phyloP scores from a whole-genome alignment of 2,888 invertebrate genomes.

The Acanthococcus lagerstroemiae region DNA sequence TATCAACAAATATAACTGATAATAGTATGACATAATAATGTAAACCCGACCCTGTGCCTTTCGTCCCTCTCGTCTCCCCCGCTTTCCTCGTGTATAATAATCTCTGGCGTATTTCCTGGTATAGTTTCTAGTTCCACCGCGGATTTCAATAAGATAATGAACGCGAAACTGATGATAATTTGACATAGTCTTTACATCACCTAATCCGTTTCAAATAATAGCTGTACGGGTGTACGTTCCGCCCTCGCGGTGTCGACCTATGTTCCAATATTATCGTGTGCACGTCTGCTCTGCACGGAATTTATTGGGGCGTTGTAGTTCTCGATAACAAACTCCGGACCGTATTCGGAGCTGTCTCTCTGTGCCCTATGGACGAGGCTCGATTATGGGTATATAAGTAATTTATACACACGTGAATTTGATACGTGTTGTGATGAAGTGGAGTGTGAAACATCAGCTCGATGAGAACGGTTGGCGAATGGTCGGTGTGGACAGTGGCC shows the following conservation, averaged over 20 bases:
- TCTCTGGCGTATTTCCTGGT: conserved; percentile 30
- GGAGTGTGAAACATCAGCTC: too few relatives aligned
- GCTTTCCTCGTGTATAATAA: conserved; percentile 14
- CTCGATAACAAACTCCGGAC: too few relatives aligned
- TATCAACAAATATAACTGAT: conserved; percentile 29
- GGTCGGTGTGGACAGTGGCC: too few relatives aligned
- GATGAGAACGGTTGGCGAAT: too few relatives aligned
- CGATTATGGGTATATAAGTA: too few relatives aligned
- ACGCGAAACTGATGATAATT: conserved; percentile 31
- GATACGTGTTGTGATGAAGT: too few relatives aligned
- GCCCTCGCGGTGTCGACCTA: background rate
- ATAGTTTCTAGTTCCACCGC: conserved; percentile 21
- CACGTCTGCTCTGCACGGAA: background rate
- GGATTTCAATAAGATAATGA: conserved; percentile 30
- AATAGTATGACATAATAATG: conserved; percentile 28
- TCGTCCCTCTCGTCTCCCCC: background rate
- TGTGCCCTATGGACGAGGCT: too few relatives aligned
- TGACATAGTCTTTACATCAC: conserved; percentile 30
- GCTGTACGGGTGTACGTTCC: background rate
- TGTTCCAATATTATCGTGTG: background rate
- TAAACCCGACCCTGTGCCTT: conserved; percentile 6
- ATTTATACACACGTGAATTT: too few relatives aligned
- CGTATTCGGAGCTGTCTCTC: too few relatives aligned
- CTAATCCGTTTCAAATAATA: conserved; percentile 28
- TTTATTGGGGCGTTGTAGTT: conserved; percentile 23